A percentile compares a stretch with the other conserved stretches of the same genome.
These are phyloP conservation scores for Silurus lanzhouensis DNA, from an alignment of 2,797 vertebrate species.

Conservation along the genomic window DNA sequence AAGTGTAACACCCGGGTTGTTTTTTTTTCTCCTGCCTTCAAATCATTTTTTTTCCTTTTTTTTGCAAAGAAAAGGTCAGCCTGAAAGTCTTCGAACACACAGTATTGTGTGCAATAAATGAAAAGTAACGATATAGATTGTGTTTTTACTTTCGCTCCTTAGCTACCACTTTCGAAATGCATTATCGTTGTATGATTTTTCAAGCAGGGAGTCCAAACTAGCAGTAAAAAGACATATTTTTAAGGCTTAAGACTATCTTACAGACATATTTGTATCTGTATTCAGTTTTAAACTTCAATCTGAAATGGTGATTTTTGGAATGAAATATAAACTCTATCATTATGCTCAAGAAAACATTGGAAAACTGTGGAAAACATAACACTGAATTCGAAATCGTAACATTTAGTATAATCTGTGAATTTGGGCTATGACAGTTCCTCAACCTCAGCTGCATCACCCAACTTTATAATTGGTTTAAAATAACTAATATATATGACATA, in stretches of 20 bases:
- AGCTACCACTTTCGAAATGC: background rate
- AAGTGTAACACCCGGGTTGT: conserved; percentile 7
- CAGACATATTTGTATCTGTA: background rate
- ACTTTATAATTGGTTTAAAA: background rate
- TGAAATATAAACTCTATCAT: background rate
- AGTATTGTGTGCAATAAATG: background rate
- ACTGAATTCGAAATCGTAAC: background rate
- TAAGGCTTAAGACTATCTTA: background rate
- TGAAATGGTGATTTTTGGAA: background rate
- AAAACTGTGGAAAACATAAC: background rate
- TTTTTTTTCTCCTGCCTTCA: conserved; percentile 7
- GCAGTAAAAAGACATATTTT: background rate
- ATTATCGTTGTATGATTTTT: no score
- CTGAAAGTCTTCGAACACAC: background rate
- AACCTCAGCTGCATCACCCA: background rate
- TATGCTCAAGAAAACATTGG: background rate
- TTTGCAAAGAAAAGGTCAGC: conserved; percentile 8
- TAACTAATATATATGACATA: background rate
- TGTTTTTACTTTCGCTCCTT: background rate
- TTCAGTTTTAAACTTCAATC: background rate
- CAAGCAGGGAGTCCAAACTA: background rate
- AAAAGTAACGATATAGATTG: background rate
- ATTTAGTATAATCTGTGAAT: background rate
- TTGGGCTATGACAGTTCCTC: background rate
- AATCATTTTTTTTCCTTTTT: conserved; percentile 10